Evolutionary conservation across 2,888 invertebrate species (phyloP).

Genomic region (Eristalis arbustorum): DNA sequence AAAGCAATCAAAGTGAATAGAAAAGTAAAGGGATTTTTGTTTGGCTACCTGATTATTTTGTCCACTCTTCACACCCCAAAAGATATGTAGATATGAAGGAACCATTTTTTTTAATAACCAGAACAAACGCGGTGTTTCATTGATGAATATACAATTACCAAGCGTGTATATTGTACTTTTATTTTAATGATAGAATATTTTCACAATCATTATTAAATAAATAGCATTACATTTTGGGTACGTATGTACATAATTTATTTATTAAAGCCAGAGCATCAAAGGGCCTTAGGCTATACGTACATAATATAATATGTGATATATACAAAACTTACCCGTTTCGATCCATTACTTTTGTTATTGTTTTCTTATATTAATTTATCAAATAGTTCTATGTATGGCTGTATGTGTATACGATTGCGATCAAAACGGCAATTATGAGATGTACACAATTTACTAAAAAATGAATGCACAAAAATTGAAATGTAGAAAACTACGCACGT

Average conservation of each 20-base stretch:
- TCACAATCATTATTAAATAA: background rate
- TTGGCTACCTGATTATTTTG: background rate
- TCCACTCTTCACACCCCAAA: background rate
- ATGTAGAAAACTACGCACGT: background rate
- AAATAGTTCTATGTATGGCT: constrained; percentile 23
- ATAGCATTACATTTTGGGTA: background rate
- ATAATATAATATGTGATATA: too few species aligned
- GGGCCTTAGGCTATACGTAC: too few species aligned
- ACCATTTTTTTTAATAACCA: background rate
- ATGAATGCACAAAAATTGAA: constrained; percentile 34
- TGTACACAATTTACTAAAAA: background rate
- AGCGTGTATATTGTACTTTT: background rate
- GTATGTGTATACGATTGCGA: background rate
- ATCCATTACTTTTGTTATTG: constrained; percentile 74
- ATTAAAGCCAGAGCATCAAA: too few species aligned
- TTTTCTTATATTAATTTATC: constrained; percentile 14
- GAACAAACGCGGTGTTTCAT: too few species aligned
- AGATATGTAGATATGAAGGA: background rate
- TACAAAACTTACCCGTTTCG: constrained; percentile 76
- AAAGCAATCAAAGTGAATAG: background rate
- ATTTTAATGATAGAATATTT: background rate
- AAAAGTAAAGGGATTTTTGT: background rate
- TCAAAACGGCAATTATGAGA: background rate
- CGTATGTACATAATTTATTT: too few species aligned
- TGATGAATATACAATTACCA: too few species aligned